phyloP scores from a whole-genome alignment of 2,113 vertebrate genomes.

The Grantiella picta region DNA sequence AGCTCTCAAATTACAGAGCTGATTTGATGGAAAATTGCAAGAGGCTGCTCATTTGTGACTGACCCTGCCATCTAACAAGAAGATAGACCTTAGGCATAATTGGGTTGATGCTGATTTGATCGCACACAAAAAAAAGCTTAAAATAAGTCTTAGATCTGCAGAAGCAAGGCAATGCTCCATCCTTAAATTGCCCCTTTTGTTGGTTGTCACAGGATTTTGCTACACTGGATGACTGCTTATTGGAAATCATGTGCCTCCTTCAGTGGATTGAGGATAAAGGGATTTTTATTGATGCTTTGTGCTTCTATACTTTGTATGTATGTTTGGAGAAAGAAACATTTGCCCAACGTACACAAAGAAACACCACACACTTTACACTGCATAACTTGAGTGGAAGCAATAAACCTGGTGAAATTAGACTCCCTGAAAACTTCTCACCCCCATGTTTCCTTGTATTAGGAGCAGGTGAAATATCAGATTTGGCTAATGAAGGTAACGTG shows the following conservation, averaged over 20 bases:
- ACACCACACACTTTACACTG: not conserved
- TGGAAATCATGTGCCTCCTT: not conserved
- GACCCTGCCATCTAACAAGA: conserved; percentile 63
- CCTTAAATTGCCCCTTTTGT: conserved; percentile 50
- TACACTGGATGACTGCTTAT: not conserved
- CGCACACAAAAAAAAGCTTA: conserved; percentile 1
- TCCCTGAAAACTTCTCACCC: not conserved
- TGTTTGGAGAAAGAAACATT: not conserved
- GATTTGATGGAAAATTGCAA: conserved; percentile 66
- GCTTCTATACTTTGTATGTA: not conserved
- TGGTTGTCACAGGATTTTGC: not conserved
- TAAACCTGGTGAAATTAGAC: not conserved
- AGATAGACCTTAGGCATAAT: conserved; percentile 62
- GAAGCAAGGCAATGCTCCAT: not conserved
- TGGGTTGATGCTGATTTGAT: conserved; percentile 69
- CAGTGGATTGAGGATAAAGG: not conserved
- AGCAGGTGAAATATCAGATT: not conserved
- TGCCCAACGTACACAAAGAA: not conserved
- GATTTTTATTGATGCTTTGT: not conserved
- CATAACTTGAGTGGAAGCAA: not conserved
- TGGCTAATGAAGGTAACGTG: not conserved
- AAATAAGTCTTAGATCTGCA: conserved; percentile 50
- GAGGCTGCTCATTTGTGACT: conserved; percentile 66
- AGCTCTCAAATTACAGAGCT: conserved; percentile 62
- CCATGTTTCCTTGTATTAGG: fast-evolving